Conservation (phyloP, 2,113 vertebrate species). For the Aspiorhynchus laticeps region DNA sequence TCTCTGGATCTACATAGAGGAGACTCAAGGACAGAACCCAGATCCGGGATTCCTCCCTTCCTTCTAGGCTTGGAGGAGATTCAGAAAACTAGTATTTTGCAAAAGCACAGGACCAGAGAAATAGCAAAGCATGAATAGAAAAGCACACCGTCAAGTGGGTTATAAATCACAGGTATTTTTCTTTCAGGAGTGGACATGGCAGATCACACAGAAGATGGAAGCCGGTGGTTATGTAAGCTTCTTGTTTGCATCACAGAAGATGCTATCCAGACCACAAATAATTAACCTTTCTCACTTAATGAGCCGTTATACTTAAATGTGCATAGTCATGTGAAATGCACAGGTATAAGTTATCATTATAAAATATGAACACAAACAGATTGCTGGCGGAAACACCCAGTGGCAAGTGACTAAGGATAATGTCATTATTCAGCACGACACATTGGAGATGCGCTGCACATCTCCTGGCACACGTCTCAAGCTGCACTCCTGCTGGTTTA, state of each 20-base stretch:
- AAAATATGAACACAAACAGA: background rate
- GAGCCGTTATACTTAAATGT: background rate
- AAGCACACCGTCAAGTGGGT: background rate
- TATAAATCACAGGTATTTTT: background rate
- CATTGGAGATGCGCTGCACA: background rate
- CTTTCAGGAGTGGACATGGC: background rate
- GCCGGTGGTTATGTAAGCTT: slow-evolving; percentile 42
- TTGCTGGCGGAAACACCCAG: background rate
- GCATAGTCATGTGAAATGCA: background rate
- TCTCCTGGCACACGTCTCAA: background rate
- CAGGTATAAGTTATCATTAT: background rate
- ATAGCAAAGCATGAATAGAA: background rate
- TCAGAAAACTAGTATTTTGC: background rate
- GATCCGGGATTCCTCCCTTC: background rate
- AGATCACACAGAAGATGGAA: slow-evolving; percentile 6
- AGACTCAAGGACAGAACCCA: slow-evolving; percentile 49
- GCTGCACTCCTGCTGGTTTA: background rate
- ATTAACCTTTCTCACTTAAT: background rate
- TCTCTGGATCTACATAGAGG: slow-evolving; percentile 22
- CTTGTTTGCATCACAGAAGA: slow-evolving; percentile 20
- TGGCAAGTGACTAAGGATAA: slow-evolving; percentile 1
- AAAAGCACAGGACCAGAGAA: background rate
- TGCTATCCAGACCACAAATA: slow-evolving; percentile 3
- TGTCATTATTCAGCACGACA: background rate
- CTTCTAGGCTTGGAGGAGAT: background rate